A percentile compares a stretch with the other conserved stretches of the same genome.
phyloP scores from a whole-genome alignment of 2,113 vertebrate species.

The Microcebus tavaratra region DNA sequence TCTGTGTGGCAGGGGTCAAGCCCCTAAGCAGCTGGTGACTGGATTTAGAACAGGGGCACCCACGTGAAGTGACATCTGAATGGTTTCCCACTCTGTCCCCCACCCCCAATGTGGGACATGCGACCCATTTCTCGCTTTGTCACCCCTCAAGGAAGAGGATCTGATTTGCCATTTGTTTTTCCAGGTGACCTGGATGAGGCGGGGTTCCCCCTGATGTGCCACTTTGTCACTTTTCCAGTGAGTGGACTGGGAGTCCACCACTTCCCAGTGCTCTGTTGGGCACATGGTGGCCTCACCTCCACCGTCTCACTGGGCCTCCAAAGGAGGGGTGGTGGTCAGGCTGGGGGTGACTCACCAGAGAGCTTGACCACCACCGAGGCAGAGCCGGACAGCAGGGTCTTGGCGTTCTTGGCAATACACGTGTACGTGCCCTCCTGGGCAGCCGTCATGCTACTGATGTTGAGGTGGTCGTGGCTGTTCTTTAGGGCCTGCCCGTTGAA shows the following conservation, averaged over 20 bases:
- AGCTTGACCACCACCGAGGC: constrained; percentile 76
- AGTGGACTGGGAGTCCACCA: background rate
- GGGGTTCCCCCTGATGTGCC: background rate
- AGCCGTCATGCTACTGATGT: constrained; percentile 54
- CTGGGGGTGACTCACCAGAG: constrained; percentile 54
- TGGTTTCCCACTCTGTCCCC: background rate
- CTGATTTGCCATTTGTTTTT: background rate
- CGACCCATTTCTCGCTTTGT: background rate
- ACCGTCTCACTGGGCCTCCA: fast-evolving
- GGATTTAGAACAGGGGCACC: background rate
- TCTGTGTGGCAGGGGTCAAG: background rate
- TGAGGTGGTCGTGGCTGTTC: constrained; percentile 14
- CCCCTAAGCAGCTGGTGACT: background rate
- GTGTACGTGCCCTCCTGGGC: constrained; percentile 75
- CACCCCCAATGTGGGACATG: fast-evolving
- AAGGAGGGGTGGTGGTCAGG: fast-evolving
- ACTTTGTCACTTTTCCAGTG: background rate
- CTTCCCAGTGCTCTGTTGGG: background rate
- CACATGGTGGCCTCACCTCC: background rate
- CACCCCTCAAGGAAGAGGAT: background rate
- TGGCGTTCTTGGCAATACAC: constrained; percentile 73
- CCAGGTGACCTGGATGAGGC: background rate
- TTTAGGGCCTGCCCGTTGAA: constrained; percentile 65
- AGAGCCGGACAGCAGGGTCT: constrained; percentile 74
- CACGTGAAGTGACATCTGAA: background rate